Evolutionary conservation across 2,888 invertebrate genomes (phyloP), one percentile per base, ranked within the genome.

Genomic region (Eugnorisma glareosa): DNA sequence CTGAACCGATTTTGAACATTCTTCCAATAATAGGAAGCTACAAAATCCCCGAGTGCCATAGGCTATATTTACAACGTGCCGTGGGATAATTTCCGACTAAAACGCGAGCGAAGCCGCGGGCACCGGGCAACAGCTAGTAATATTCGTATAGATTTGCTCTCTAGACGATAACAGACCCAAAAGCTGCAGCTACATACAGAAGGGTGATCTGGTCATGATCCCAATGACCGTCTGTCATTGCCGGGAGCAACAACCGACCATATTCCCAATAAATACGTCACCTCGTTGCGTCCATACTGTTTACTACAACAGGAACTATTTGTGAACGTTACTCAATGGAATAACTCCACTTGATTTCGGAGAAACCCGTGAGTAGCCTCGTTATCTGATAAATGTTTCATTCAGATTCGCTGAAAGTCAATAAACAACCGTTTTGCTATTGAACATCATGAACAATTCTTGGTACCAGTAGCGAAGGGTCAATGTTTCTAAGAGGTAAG

Each of bases 241-340:
- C 24, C 15, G 57, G 21, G 73, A 69, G 21, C 37, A 61, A 73
- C 35, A 45, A 69, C 59, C 45, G 13, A 51, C 10, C 21, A 2
- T 10, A 11, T 61, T 7, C 37, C 13, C 24, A 13, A 8, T 70
- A 51, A 21, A n/a, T n/a, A 75, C 71, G 48, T 43, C 75, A 75
- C 13, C n/a, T 18, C 0, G 7, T 43, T 35, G 21, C 45, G n/a
- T 18, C 18, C 13, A 31, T 40, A 40, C 40, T 64, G 40, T 75
- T 64, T 63, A 63, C 63, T 75, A 75, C 75, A 51, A 64, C 75
- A n/a, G 18, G 7, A 64, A 43, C 63, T 75, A 72, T 72, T 75
- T 75, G 63, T 21, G 73, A 43, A 35, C 43, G 10, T 75, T 35
- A n/a, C 63, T 75, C 63, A 75, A 72, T 64, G 72, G 7, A 63